Evolutionary conservation across 2,113 vertebrate genomes (phyloP).

Genomic region (Acrocephalus kingi): DNA sequence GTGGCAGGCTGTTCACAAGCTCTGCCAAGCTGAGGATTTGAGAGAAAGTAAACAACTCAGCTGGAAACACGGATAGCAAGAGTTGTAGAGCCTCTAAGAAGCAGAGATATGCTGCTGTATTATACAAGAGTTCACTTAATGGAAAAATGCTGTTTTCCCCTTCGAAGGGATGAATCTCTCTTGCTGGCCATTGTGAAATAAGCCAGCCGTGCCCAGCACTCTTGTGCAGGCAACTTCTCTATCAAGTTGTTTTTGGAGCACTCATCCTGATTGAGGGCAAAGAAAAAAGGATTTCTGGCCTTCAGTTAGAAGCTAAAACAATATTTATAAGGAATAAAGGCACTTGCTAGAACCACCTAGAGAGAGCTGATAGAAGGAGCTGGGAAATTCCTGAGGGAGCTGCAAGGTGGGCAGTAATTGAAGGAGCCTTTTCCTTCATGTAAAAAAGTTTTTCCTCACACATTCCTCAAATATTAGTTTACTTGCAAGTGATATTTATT

Average conservation of each 20-base stretch:
- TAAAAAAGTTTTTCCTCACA: background rate
- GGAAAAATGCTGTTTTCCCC: slow-evolving; percentile 42
- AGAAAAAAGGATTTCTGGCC: background rate
- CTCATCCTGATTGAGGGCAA: background rate
- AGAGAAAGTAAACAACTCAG: slow-evolving; percentile 50
- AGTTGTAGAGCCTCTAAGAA: background rate
- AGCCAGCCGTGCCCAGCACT: background rate
- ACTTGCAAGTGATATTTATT: background rate
- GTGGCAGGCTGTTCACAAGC: slow-evolving; percentile 42
- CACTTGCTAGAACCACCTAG: background rate
- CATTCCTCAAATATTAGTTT: background rate
- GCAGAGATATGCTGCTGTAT: slow-evolving; percentile 40
- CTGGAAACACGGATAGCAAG: slow-evolving; percentile 24
- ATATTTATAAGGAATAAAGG: background rate
- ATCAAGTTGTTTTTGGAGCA: background rate
- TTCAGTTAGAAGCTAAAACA: background rate
- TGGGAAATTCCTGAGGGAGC: background rate
- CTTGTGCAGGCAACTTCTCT: background rate
- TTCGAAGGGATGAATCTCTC: background rate
- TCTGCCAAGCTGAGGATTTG: slow-evolving; percentile 48
- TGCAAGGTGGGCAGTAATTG: background rate
- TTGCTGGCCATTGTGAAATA: background rate
- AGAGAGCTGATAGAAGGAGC: background rate
- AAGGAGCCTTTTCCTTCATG: background rate
- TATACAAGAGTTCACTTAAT: slow-evolving; percentile 48